These are phyloP conservation scores for Grammomys surdaster DNA, from an alignment of 2,113 vertebrate species.

Conservation along the genomic window DNA sequence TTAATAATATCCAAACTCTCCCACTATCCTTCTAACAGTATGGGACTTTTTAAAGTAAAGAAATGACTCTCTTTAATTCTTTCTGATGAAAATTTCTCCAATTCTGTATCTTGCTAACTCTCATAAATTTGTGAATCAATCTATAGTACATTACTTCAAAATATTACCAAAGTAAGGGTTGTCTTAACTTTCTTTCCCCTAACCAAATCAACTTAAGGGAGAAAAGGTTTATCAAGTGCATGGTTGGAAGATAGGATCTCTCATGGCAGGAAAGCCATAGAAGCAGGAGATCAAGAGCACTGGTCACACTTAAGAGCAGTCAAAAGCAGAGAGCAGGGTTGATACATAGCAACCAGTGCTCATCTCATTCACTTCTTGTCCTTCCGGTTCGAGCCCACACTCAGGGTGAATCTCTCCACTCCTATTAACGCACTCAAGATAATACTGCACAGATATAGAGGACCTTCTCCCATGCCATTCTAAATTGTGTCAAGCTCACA, in stretches of 20 bases:
- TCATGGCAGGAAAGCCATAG: neutral
- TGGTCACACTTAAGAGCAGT: neutral
- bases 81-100: neutral
- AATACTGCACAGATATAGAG: too few species aligned
- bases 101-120: neutral
- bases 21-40: neutral
- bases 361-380: neutral
- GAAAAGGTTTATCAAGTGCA: neutral
- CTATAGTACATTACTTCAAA: neutral
- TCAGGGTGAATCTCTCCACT: neutral
- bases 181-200: neutral
- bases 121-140: neutral
- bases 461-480: neutral
- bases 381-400: neutral
- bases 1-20: constrained; percentile 39
- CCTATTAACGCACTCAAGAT: neutral
- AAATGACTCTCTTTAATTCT: neutral
- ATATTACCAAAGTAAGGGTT: neutral
- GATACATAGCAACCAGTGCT: too few species aligned
- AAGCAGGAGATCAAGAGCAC: too few species aligned
- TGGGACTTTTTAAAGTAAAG: constrained; percentile 6
- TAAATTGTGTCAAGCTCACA: neutral
- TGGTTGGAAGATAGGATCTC: neutral
- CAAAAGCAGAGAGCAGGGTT: neutral
- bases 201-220: neutral